Conservation (phyloP, 2,888 invertebrate genomes). For the Drosophila paracracens region DNA sequence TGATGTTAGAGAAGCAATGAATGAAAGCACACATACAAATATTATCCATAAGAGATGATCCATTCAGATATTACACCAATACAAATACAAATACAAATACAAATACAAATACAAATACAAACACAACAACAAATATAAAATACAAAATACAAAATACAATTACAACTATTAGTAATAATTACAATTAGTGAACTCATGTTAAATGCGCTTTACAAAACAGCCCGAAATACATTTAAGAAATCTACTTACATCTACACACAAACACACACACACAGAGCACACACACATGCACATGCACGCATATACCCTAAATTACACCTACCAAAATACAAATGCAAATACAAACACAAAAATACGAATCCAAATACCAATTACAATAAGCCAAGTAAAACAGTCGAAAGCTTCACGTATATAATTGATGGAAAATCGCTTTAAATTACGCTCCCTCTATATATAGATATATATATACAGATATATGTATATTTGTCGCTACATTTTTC, state of each 20-base stretch:
- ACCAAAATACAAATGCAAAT: neutral
- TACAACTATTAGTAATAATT: constrained; percentile 5
- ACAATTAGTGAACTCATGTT: constrained; percentile 28
- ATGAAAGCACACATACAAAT: neutral
- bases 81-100: constrained; percentile 7
- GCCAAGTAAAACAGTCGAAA: constrained; percentile 19
- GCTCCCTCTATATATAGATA: constrained; percentile 34
- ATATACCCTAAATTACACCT: neutral
- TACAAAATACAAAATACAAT: constrained; percentile 22
- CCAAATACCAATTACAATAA: constrained; percentile 5
- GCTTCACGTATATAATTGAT: constrained; percentile 59
- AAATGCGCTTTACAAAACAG: constrained; percentile 46
- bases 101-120: constrained; percentile 18
- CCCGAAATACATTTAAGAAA: neutral
- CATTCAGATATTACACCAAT: constrained; percentile 7
- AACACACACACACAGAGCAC: too few relatives aligned
- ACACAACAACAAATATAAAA: constrained; percentile 17
- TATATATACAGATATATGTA: constrained; percentile 22
- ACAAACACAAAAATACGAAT: neutral
- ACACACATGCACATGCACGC: constrained; percentile 4
- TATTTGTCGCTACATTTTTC: constrained; percentile 46
- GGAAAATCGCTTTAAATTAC: constrained; percentile 58
- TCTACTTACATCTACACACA: constrained; percentile 9
- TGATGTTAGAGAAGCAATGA: constrained; percentile 15
- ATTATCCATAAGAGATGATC: constrained; percentile 12